phyloP scores from a whole-genome alignment of 2,888 invertebrate genomes.

The Melanchra persicariae region DNA sequence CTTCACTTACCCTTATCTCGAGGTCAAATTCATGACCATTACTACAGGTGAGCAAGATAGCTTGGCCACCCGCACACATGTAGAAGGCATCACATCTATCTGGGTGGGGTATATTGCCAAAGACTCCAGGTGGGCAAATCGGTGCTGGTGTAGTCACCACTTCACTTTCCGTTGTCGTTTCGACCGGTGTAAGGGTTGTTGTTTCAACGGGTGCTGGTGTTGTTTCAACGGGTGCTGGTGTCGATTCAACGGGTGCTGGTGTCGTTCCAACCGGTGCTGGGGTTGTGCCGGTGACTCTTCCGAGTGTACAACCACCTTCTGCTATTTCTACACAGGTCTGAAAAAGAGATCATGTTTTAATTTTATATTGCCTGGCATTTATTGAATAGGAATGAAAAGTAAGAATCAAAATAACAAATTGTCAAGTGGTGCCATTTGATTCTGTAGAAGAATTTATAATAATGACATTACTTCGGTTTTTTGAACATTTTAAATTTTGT shows the following conservation, averaged over 20 bases:
- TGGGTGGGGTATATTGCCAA: slow-evolving; percentile 69
- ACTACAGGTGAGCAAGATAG: slow-evolving; percentile 64
- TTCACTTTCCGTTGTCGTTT: neutral
- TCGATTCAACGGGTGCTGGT: slow-evolving; percentile 3
- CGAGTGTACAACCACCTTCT: slow-evolving; percentile 42
- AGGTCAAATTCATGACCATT: slow-evolving; percentile 69
- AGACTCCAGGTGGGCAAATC: slow-evolving; percentile 63
- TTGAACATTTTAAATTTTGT: no score
- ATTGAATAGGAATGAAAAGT: neutral
- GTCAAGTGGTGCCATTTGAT: no score
- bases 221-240: neutral
- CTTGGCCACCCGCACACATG: slow-evolving; percentile 64
- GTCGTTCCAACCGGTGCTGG: neutral
- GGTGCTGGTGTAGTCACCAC: slow-evolving; percentile 1
- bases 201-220: neutral
- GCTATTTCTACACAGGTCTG: slow-evolving; percentile 32
- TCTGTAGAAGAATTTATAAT: no score
- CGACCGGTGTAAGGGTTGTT: slow-evolving; percentile 12
- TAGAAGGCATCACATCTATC: slow-evolving; percentile 68
- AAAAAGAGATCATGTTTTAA: slow-evolving; percentile 1
- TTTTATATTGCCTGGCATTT: neutral
- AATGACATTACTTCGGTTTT: no score
- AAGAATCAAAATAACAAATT: no score
- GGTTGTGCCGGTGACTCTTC: neutral
- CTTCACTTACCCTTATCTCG: neutral